Evolutionary conservation across 2,797 vertebrate species (phyloP).

Genomic region (Loris lydekkerianus): DNA sequence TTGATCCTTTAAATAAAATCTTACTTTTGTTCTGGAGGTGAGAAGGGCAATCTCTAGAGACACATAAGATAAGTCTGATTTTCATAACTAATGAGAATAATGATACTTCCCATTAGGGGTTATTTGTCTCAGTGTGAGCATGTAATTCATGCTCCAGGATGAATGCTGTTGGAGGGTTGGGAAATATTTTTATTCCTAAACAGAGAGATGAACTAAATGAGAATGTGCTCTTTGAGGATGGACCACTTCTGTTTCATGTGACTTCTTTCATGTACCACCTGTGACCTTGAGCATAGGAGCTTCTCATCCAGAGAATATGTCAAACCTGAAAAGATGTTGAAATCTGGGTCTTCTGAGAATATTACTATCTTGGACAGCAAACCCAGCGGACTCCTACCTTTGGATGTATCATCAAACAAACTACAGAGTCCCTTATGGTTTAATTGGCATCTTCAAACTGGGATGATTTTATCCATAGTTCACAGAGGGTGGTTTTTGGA

Average conservation of each 20-base stretch:
- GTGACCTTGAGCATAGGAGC: background rate
- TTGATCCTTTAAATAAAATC: background rate
- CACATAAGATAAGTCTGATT: background rate
- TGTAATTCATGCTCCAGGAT: background rate
- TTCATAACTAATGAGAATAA: background rate
- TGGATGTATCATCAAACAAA: background rate
- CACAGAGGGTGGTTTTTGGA: background rate
- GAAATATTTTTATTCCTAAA: background rate
- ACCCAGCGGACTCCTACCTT: background rate
- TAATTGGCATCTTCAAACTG: background rate
- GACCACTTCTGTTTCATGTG: background rate
- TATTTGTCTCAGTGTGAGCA: background rate
- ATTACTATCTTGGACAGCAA: background rate
- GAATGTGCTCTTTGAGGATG: background rate
- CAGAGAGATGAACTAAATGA: background rate
- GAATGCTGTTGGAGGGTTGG: background rate
- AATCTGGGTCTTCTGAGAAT: background rate
- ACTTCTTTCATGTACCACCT: background rate
- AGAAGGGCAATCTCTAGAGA: background rate
- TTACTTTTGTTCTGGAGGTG: background rate
- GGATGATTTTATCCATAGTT: background rate
- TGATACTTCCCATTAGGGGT: background rate
- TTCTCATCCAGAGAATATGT: background rate
- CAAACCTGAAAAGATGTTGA: background rate
- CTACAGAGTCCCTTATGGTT: background rate